Base-by-base conservation (phyloP, 2,797 vertebrate genomes). In the Gallinago stenura region DNA sequence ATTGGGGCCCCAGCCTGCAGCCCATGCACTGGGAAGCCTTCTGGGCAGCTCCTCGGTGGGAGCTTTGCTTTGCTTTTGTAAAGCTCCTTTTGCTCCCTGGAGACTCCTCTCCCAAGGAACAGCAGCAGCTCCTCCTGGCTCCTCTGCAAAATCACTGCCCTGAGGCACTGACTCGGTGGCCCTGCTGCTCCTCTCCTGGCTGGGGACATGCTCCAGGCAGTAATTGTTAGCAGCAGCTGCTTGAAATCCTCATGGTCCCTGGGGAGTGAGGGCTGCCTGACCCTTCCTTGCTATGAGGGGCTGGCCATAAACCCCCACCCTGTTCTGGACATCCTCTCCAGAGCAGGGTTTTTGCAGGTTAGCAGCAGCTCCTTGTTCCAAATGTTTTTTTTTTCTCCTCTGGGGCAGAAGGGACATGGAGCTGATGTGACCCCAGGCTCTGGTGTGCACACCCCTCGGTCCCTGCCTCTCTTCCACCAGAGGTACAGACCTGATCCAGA, bases 221-320 rank as follows among this genome's bases (percentile, higher is more conserved):
- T 96, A 91, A 60, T 19, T 84, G 35, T 89, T 91, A 72, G 66
- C 89, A 94, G 80, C 87, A 95, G 93, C 92, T 97, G 95, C 79
- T 89, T 78, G 96, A 92, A 91, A 96, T 96, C 93, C 61, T 69
- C 15, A 0, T 39, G 31, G 31, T 83, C 94, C 35, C 69, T 28
- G 10, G 54, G 91, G 83, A 72, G 30, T 2, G 4, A 79, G 76
- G 50, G 17, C 71, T 93, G 77, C 84, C 87, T 54, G 73, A 93
- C 79, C 50, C 30, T 88, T 75, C 43, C 28, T 33, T 75, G 31
- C 84, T 81, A 37, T 1, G 3, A 73, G 30, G 70, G 57, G 16
- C 57, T 95, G 73, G 41, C 79, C 18, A 1, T 77, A 60, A 96
- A 56, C 35, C 87, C 76, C 64, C 43, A 79, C 54, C 53, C 16